Conservation (phyloP, 2,113 vertebrate genomes). For the Sinosuthora webbiana region DNA sequence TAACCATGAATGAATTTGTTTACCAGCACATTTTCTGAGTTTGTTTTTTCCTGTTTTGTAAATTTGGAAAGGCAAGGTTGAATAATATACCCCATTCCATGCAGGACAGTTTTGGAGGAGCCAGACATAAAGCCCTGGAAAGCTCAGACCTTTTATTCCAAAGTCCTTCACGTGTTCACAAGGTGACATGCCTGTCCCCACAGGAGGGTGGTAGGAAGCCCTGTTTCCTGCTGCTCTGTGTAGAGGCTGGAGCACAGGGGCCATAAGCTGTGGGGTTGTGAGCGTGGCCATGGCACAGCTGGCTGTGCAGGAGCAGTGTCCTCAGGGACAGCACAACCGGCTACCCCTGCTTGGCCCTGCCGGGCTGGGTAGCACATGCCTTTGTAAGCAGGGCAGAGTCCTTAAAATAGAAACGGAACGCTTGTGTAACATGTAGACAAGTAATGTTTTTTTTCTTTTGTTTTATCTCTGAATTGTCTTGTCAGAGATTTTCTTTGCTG, state of each 20-base stretch:
- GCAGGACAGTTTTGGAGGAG: not conserved
- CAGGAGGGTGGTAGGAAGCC: not conserved
- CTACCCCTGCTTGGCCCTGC: not conserved
- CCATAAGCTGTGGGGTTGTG: not conserved
- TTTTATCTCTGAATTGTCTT: not conserved
- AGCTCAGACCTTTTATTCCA: not conserved
- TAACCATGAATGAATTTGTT: not conserved
- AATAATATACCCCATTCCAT: not conserved
- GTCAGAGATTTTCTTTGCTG: not conserved
- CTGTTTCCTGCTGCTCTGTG: not conserved
- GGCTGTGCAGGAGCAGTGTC: not conserved
- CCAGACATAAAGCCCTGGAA: not conserved
- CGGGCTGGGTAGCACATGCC: fast-evolving
- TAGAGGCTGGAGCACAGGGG: not conserved
- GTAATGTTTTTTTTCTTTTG: not conserved
- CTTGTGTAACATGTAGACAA: not conserved
- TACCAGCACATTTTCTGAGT: not conserved
- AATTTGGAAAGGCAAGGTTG: not conserved
- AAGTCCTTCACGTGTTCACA: not conserved
- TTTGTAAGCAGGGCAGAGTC: not conserved
- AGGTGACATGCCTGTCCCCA: not conserved
- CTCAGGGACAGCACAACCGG: not conserved
- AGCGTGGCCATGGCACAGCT: not conserved
- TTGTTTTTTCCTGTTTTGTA: not conserved
- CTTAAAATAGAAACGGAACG: not conserved